Evolutionary conservation across 2,888 invertebrate genomes (phyloP).

Genomic region (Epirrhoe alternata): DNA sequence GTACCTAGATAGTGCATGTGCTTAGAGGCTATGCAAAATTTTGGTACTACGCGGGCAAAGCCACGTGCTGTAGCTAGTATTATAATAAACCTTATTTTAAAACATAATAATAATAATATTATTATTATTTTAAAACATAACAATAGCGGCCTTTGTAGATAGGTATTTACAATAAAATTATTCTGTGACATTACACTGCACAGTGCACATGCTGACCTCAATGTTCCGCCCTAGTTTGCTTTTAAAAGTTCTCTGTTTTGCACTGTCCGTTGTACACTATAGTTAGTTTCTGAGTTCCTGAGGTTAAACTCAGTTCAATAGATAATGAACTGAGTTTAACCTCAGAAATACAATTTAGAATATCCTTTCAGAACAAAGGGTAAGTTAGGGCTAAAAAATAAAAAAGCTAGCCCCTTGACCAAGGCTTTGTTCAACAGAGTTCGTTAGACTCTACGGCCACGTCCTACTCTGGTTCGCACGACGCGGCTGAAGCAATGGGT

Average conservation of each 20-base stretch:
- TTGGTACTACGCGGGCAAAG: too few relatives aligned
- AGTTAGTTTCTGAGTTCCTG: too few relatives aligned
- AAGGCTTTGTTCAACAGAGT: constrained; percentile 12
- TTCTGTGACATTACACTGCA: background rate
- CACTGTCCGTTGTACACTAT: background rate
- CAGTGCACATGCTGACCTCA: background rate
- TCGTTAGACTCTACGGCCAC: constrained; percentile 1
- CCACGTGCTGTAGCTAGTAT: too few relatives aligned
- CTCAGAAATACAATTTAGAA: background rate
- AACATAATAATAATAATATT: too few relatives aligned
- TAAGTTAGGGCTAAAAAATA: constrained; percentile 6
- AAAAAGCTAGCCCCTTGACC: constrained; percentile 12
- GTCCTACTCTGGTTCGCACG: background rate
- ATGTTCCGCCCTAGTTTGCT: background rate
- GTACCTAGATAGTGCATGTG: too few relatives aligned
- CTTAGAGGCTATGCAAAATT: too few relatives aligned
- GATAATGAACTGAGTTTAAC: too few relatives aligned
- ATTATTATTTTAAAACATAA: background rate
- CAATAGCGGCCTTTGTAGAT: background rate
- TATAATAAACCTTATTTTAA: too few relatives aligned
- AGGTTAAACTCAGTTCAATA: background rate
- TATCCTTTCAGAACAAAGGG: constrained; percentile 7
- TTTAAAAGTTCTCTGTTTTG: background rate
- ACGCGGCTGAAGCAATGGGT: background rate
- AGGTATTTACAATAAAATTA: background rate